These are phyloP conservation scores for Dynastes hyllus DNA, from an alignment of 2,888 invertebrate genomes.

Conservation along the genomic window DNA sequence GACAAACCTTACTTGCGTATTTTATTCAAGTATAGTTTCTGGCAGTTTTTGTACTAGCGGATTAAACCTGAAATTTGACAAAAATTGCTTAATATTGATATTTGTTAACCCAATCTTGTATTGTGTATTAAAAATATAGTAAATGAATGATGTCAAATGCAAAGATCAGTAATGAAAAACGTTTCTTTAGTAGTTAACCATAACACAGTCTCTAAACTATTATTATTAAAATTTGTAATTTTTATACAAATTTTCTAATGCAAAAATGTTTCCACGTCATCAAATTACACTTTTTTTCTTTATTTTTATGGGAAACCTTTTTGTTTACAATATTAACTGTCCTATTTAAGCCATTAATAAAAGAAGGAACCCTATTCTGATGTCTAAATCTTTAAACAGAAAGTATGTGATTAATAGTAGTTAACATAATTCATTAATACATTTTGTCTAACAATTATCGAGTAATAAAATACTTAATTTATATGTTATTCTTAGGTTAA, in stretches of 20 bases:
- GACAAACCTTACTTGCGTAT: conserved; percentile 22
- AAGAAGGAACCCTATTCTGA: conserved; percentile 8
- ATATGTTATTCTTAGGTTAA: conserved; percentile 39
- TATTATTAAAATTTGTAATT: neutral
- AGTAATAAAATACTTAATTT: conserved; percentile 40
- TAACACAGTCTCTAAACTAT: neutral
- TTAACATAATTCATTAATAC: conserved; percentile 33
- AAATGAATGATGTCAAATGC: neutral
- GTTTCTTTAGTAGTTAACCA: neutral
- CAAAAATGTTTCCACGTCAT: conserved; percentile 3
- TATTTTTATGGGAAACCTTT: neutral
- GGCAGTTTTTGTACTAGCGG: conserved; percentile 40
- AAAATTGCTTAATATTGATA: neutral
- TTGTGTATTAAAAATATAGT: neutral
- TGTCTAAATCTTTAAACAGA: conserved; percentile 14
- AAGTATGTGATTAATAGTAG: conserved; percentile 30
- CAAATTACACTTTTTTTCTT: neutral
- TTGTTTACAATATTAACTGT: conserved; percentile 18
- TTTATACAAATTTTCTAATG: conserved; percentile 5
- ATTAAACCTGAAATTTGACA: conserved; percentile 10
- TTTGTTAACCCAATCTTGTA: conserved; percentile 4
- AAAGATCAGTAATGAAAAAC: too few relatives aligned
- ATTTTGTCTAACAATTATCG: conserved; percentile 18
- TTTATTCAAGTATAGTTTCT: conserved; percentile 31
- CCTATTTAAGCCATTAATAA: conserved; percentile 13